A percentile compares a stretch with the other conserved stretches of the same genome.
Evolutionary conservation across 2,888 invertebrate species (phyloP).

Genomic region (Dynastes hyllus): DNA sequence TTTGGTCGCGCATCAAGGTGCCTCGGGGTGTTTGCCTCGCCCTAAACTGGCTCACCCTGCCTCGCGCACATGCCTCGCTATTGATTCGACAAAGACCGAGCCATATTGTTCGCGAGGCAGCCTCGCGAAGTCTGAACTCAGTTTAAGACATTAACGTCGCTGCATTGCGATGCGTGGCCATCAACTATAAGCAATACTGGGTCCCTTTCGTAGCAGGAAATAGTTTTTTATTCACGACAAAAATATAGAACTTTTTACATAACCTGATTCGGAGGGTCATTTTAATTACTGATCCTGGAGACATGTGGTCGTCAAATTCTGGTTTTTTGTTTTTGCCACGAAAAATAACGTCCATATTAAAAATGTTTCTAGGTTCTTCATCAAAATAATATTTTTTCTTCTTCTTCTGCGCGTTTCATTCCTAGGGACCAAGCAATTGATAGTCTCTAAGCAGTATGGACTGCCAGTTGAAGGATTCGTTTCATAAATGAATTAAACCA

Average conservation of each 20-base stretch:
- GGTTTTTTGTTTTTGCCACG: neutral
- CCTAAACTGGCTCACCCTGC: no score
- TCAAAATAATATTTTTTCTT: constrained; percentile 8
- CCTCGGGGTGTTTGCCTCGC: no score
- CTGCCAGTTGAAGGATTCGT: neutral
- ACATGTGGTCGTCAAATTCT: constrained; percentile 6
- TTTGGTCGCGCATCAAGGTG: no score
- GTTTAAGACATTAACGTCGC: no score
- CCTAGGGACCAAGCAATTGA: neutral
- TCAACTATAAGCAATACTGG: neutral
- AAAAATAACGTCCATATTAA: neutral
- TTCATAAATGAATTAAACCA: constrained; percentile 7
- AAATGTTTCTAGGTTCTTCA: neutral
- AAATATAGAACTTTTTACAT: neutral
- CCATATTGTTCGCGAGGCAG: no score
- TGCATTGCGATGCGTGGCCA: no score
- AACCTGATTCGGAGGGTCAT: neutral
- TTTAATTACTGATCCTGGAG: neutral
- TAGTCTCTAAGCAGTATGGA: neutral
- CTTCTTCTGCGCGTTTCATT: no score
- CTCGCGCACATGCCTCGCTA: no score
- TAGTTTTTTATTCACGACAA: neutral
- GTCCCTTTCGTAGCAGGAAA: neutral
- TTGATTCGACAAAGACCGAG: no score
- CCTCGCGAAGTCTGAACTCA: no score